phyloP scores from a whole-genome alignment of 2,797 vertebrate genomes.

The Neopelma chrysocephalum region DNA sequence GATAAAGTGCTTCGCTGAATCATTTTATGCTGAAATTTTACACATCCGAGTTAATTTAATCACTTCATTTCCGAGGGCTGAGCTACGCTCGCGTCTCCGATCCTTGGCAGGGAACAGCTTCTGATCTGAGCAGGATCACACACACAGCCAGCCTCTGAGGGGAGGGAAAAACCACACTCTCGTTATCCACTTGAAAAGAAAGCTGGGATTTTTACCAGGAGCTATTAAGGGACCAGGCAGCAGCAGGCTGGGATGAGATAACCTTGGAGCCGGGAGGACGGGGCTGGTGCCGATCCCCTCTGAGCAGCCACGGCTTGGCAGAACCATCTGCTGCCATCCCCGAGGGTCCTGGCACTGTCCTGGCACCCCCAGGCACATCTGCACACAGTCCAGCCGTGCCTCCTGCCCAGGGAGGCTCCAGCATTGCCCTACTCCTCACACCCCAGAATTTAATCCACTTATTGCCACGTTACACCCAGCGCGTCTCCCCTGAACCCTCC shows the following conservation, averaged over 20 bases:
- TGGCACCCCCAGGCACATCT: background rate
- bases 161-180: background rate
- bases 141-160: background rate
- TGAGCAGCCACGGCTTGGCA: background rate
- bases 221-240: background rate
- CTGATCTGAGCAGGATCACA: background rate
- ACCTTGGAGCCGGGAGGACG: rapidly evolving
- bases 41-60: background rate
- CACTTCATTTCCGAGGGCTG: background rate
- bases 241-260: background rate
- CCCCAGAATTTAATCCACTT: background rate
- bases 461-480: background rate
- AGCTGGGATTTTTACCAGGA: background rate
- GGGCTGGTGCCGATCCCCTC: background rate
- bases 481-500: background rate
- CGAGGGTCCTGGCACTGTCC: background rate
- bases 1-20: background rate
- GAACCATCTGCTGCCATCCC: background rate
- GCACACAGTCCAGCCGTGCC: background rate
- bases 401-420: background rate
- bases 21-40: background rate
- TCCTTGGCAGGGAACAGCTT: background rate
- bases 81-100: background rate
- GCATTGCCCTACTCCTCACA: background rate
- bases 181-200: background rate